phyloP scores from a whole-genome alignment of 2,113 vertebrate species.

The Scomber colias region DNA sequence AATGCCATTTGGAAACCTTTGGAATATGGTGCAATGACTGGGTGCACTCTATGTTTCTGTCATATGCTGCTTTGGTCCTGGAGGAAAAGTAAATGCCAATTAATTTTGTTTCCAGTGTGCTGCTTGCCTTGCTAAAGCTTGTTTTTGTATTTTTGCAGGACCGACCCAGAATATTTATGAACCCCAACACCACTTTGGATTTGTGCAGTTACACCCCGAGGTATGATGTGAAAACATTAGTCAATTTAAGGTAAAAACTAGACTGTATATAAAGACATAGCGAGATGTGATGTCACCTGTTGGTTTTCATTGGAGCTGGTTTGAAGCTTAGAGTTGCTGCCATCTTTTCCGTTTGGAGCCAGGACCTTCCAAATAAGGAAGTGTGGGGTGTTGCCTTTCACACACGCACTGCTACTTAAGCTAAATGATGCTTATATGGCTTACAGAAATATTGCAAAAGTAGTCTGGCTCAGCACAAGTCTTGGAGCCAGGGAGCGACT shows the following conservation, averaged over 20 bases:
- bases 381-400: no score
- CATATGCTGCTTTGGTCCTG: constrained; percentile 45
- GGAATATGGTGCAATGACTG: constrained; percentile 45
- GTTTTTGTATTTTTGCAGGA: constrained; percentile 21
- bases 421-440: no score
- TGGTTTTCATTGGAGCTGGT: neutral
- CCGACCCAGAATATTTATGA: constrained; percentile 8
- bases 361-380: no score
- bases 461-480: no score
- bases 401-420: no score
- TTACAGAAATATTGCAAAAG: no score
- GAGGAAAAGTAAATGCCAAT: constrained; percentile 62
- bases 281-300: no score
- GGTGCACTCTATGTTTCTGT: constrained; percentile 54
- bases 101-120: constrained; percentile 51
- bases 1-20: constrained; percentile 68
- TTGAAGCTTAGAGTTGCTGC: no score
- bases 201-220: neutral
- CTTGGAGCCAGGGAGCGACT: no score
- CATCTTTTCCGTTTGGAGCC: no score
- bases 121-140: constrained; percentile 12
- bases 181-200: neutral
- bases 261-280: neutral
- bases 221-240: neutral
- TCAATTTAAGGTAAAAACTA: neutral